Evolutionary conservation across 2,113 vertebrate species (phyloP).

Genomic region (Platycercus adscitus): DNA sequence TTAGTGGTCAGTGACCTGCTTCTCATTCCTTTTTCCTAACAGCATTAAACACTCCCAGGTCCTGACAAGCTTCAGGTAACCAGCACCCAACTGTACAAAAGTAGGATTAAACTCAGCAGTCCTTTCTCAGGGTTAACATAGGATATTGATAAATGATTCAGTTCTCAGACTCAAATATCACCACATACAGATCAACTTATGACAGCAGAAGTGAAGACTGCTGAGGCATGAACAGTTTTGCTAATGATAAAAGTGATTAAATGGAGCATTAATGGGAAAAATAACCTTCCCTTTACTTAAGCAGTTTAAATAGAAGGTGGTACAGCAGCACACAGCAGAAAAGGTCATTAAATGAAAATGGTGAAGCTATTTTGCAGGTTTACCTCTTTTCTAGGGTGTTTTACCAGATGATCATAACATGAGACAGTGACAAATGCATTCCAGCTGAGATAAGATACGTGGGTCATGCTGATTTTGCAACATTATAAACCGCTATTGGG

Average conservation of each 20-base stretch:
- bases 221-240: not conserved
- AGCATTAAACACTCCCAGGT: not conserved
- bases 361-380: not conserved
- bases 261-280: not conserved
- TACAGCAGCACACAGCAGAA: not conserved
- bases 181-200: not conserved
- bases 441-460: conserved; percentile 47
- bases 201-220: not conserved
- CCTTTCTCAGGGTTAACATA: not conserved
- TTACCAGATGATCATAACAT: not conserved
- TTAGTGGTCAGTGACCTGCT: not conserved
- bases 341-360: not conserved
- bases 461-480: conserved; percentile 58
- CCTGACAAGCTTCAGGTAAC: not conserved
- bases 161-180: not conserved
- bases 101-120: not conserved
- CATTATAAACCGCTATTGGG: conserved; percentile 4
- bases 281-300: not conserved
- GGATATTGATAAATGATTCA: not conserved
- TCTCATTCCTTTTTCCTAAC: not conserved
- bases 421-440: conserved; percentile 41
- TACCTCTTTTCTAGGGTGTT: conserved; percentile 6
- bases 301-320: not conserved
- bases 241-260: not conserved
- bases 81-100: not conserved